These are phyloP conservation scores for Meriones psammophilus DNA, from an alignment of 2,797 vertebrate genomes.

Conservation along the genomic window DNA sequence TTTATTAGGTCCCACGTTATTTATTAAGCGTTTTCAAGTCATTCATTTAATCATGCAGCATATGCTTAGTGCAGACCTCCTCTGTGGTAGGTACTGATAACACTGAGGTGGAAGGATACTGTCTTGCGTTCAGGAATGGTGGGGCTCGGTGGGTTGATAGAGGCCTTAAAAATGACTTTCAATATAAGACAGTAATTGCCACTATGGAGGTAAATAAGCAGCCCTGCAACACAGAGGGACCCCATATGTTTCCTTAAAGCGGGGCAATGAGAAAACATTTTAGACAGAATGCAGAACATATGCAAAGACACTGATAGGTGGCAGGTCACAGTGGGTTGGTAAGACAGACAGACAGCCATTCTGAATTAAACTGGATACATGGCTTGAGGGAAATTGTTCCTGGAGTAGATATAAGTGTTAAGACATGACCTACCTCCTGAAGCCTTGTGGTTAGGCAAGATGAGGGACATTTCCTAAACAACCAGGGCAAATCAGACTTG, in stretches of 20 bases:
- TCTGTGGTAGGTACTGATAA: not conserved
- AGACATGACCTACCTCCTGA: not conserved
- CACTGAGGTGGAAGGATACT: slow-evolving; percentile 13
- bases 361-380: not conserved
- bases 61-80: slow-evolving; percentile 19
- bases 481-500: not conserved
- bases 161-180: slow-evolving; percentile 12
- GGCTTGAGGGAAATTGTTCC: not conserved
- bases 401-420: not conserved
- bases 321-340: not conserved
- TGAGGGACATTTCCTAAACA: not conserved
- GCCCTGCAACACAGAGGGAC: not conserved
- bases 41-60: not conserved
- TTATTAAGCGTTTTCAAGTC: slow-evolving; percentile 63
- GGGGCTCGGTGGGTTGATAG: not conserved
- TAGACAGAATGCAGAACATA: not conserved
- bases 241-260: not conserved
- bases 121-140: slow-evolving; percentile 46
- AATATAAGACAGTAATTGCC: not conserved
- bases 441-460: not conserved
- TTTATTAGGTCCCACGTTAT: slow-evolving; percentile 70
- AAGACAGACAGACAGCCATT: not conserved
- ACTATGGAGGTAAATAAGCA: not conserved
- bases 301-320: not conserved
- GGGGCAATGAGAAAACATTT: not conserved